Evolutionary conservation across 2,113 vertebrate species (phyloP).

Genomic region (Neogale vison): DNA sequence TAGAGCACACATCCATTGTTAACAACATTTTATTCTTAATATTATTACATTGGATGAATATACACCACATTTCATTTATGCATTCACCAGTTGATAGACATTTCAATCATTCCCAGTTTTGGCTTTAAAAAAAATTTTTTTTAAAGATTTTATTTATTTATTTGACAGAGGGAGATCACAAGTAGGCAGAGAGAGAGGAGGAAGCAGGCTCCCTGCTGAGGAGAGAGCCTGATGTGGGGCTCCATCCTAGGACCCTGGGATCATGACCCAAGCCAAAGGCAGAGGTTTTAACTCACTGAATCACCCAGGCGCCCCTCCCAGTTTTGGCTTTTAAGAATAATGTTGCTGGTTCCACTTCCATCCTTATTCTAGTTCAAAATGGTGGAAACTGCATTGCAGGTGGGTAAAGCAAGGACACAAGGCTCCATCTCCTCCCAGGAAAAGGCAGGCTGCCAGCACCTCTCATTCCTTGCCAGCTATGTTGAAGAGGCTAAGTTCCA

Average conservation of each 20-base stretch:
- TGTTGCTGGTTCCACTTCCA: neutral
- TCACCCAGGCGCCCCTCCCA: too few relatives aligned
- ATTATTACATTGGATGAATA: neutral
- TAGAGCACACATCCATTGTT: neutral
- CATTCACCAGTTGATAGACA: neutral
- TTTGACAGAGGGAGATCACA: too few relatives aligned
- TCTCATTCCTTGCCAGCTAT: neutral
- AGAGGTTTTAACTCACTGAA: too few relatives aligned
- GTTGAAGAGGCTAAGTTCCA: neutral
- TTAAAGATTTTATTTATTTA: too few relatives aligned
- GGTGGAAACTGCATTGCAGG: neutral
- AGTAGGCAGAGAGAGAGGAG: too few relatives aligned
- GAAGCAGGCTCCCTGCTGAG: too few relatives aligned
- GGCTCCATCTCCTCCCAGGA: too few relatives aligned
- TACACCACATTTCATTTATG: neutral
- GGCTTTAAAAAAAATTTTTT: neutral
- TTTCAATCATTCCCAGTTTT: neutral
- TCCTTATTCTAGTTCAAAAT: neutral
- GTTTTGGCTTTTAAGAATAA: neutral
- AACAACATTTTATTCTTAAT: neutral
- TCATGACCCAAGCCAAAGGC: too few relatives aligned
- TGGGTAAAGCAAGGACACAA: neutral
- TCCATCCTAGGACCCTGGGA: too few relatives aligned
- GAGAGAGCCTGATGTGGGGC: too few relatives aligned
- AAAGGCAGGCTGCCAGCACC: neutral